Evolutionary conservation across 2,888 invertebrate genomes (phyloP).

Genomic region (Zootermopsis nevadensis): DNA sequence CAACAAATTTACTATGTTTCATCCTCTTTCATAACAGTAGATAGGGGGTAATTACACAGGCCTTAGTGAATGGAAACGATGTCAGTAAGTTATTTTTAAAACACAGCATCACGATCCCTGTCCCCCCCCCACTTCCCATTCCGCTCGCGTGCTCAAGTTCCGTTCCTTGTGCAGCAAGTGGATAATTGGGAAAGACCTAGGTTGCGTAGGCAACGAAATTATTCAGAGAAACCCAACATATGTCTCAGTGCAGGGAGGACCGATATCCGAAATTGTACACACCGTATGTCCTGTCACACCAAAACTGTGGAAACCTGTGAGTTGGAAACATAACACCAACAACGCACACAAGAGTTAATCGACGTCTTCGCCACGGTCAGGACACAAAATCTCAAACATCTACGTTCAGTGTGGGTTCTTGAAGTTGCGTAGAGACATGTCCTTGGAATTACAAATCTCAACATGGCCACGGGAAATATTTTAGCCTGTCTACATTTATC

Average conservation of each 20-base stretch:
- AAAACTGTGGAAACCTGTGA: too few species aligned
- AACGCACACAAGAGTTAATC: too few species aligned
- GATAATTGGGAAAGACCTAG: slow-evolving; percentile 22
- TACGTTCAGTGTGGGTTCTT: too few species aligned
- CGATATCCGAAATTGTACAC: background rate
- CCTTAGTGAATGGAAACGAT: background rate
- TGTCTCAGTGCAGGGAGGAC: background rate
- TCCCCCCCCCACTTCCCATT: background rate
- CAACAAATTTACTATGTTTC: background rate
- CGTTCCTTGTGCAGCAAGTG: background rate
- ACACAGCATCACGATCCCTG: background rate
- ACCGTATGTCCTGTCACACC: background rate
- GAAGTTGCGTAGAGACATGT: too few species aligned
- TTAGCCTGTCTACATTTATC: background rate
- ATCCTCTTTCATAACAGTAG: background rate
- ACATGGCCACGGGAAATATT: too few species aligned
- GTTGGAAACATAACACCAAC: too few species aligned
- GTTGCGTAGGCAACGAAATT: background rate
- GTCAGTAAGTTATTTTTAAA: slow-evolving; percentile 30
- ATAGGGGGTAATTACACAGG: background rate
- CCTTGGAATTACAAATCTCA: too few species aligned
- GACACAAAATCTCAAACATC: too few species aligned
- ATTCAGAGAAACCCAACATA: background rate
- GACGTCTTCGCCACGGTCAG: too few species aligned
- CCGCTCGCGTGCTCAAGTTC: background rate